Percentiles rank a stretch among this genome's conserved stretches.
phyloP scores from a whole-genome alignment of 2,888 invertebrate genomes.

The Dione juno region DNA sequence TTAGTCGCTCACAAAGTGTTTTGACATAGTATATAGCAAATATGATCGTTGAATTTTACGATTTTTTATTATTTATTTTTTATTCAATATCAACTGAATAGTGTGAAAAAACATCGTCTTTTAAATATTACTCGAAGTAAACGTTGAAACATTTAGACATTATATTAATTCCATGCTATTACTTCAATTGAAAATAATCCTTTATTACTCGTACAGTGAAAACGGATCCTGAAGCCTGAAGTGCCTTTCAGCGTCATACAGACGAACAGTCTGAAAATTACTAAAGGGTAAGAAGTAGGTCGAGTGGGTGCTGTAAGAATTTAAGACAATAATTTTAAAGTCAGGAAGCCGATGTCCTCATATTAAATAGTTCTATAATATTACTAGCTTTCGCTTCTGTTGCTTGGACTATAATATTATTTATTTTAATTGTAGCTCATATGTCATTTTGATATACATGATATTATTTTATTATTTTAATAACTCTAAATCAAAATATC shows the following conservation, averaged over 20 bases:
- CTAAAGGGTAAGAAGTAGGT: constrained; percentile 19
- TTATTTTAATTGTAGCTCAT: no score
- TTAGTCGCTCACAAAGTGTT: no score
- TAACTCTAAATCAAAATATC: no score
- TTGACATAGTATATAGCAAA: no score
- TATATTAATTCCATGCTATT: constrained; percentile 2
- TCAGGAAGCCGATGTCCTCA: background rate
- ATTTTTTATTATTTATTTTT: no score
- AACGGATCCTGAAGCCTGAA: constrained; percentile 15
- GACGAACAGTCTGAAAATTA: constrained; percentile 11
- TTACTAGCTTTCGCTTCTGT: no score
- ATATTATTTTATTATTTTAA: no score
- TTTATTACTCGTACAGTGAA: background rate
- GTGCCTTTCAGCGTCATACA: constrained; percentile 7
- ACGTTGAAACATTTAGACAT: background rate
- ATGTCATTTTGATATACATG: no score
- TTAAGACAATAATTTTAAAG: background rate
- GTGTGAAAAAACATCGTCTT: background rate
- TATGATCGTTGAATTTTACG: no score
- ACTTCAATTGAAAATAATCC: constrained; percentile 3
- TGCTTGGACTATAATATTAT: no score
- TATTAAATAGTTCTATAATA: no score
- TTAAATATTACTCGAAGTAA: background rate
- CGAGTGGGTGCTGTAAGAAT: background rate
- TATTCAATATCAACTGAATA: background rate